Evolutionary conservation across 2,888 invertebrate species (phyloP), one percentile per base, ranked within the genome.

Genomic region (Agrotis puta): DNA sequence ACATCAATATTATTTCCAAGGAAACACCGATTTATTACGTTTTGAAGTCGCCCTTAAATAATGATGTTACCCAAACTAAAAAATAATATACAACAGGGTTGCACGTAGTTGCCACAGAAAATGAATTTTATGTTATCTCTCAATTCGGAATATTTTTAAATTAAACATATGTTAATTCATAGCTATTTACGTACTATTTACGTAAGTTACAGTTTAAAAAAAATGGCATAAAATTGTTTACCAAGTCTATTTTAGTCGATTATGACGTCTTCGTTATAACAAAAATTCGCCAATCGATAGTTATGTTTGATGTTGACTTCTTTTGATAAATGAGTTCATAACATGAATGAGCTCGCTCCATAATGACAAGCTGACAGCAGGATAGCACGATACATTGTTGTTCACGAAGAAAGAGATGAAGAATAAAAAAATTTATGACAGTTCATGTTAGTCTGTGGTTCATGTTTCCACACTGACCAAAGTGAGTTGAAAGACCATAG

Each of bases 1-100:
- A 93, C 89, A 95, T 95, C 95, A 92, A 95, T 95, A 94, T 78
- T 93, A 95, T 95, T 94, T 94, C 95, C 95, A 93, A 92, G 95
- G 95, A 94, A 94, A 95, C 94, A 95, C 92, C 94, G 95, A 95
- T 95, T 92, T 94, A 95, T 90, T 94, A 93, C 94, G 92, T 92
- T 90, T 88, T 89, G 83, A 88, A 87, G 89, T 94, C 92, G 89
- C 89, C 92, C 91, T 92, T 92, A 81, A 85, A 81, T 82, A 72
- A 65, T 73, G 79, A 87, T 90, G 91, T 93, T 93, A 85, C 90
- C 90, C 87, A 77, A 66, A 53, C 45, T 71, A 81, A 81, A 80
- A 79, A 57, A 63, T 22, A 66, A 22, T 24, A 45, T 9, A 24
- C 27, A 27, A 16, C 20, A 71, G 54, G 13, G 75, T n/a, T 45